Evolutionary conservation across 35 echinoderm and acorn worm genomes (phyloP).

Genomic region (Diadema setosum): DNA sequence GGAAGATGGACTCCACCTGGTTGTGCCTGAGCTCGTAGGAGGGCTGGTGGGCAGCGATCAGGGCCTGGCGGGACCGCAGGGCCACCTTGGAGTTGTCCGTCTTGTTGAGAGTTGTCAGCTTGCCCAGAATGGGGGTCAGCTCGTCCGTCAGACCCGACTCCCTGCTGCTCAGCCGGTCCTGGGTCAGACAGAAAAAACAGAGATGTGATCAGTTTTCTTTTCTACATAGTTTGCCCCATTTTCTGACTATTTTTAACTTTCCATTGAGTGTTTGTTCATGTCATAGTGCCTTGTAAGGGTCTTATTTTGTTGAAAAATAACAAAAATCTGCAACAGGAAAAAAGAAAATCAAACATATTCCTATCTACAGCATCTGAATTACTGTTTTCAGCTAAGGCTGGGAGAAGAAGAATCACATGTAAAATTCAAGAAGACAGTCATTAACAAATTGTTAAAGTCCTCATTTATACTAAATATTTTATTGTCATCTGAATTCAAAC

Average conservation of each 20-base stretch:
- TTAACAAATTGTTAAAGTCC: no score
- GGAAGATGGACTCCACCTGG: constrained; percentile 97
- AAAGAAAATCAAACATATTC: no score
- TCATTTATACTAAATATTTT: no score
- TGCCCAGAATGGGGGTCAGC: constrained; percentile 51
- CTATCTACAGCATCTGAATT: no score
- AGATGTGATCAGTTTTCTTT: neutral
- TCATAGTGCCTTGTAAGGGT: no score
- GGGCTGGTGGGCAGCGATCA: constrained; percentile 96
- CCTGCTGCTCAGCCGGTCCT: constrained; percentile 75
- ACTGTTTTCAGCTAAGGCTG: no score
- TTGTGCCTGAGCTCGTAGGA: constrained; percentile 93
- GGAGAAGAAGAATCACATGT: no score
- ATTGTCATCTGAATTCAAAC: no score
- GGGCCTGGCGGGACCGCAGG: constrained; percentile 76
- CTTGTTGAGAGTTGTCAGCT: constrained; percentile 91
- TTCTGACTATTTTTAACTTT: neutral
- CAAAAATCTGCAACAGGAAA: no score
- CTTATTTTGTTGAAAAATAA: no score
- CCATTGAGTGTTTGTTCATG: no score
- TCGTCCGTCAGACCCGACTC: constrained; percentile 92
- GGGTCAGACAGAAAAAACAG: neutral
- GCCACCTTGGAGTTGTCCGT: constrained; percentile 89
- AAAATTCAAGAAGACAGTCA: no score
- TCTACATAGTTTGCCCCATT: neutral